Percentiles rank a stretch among this genome's conserved stretches.
These are phyloP conservation scores for Buteo buteo DNA, from an alignment of 2,113 vertebrate genomes.

Conservation along the genomic window DNA sequence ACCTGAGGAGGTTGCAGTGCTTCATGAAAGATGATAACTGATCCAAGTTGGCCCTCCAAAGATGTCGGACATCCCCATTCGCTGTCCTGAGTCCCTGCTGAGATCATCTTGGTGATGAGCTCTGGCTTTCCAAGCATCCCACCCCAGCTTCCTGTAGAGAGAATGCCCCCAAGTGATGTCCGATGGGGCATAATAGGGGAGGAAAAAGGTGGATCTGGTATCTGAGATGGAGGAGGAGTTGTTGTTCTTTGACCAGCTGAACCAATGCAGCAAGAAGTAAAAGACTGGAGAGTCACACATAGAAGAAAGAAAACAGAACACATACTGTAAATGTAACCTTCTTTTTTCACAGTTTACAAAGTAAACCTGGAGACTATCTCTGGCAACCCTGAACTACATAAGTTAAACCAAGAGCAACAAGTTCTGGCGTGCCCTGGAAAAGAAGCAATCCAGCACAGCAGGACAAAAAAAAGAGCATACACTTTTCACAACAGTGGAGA, in stretches of 20 bases:
- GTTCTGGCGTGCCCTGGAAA: background rate
- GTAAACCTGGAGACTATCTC: background rate
- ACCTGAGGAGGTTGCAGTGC: constrained; percentile 85
- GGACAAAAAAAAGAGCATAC: background rate
- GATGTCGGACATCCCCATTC: constrained; percentile 98
- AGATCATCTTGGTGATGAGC: constrained; percentile 90
- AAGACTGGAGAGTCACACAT: constrained; percentile 74
- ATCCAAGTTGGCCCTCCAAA: constrained; percentile 91
- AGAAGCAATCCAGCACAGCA: background rate
- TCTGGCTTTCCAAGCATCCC: constrained; percentile 84
- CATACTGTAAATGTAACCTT: background rate
- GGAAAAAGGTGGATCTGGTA: constrained; percentile 91
- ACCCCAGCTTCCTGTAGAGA: constrained; percentile 84
- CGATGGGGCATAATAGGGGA: constrained; percentile 78
- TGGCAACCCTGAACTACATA: background rate
- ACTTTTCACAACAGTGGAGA: background rate
- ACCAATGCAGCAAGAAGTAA: constrained; percentile 94
- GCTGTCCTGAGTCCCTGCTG: constrained; percentile 95
- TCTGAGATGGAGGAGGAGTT: constrained; percentile 94
- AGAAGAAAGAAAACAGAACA: constrained; percentile 2
- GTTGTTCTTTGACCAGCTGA: constrained; percentile 97
- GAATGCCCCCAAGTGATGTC: constrained; percentile 87
- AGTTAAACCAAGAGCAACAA: background rate
- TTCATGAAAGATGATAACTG: constrained; percentile 90
- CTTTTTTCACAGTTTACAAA: background rate